Evolutionary conservation across 2,113 vertebrate genomes (phyloP), one percentile per base, ranked within the genome.

Genomic region (Varanus salvator): DNA sequence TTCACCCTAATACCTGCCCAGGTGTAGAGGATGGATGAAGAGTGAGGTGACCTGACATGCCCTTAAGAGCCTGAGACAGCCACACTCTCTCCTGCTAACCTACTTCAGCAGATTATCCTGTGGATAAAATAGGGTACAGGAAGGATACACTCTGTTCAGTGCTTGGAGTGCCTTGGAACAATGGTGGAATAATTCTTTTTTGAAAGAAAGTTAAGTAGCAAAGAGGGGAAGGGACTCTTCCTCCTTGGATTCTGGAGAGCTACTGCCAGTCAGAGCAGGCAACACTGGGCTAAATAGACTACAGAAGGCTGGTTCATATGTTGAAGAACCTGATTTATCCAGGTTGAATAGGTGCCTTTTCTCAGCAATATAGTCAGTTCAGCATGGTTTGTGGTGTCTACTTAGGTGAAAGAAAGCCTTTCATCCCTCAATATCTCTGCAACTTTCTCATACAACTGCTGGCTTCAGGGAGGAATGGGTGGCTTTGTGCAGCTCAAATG

Each of bases 391-490:
- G 60, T 52, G 66, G 25, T 8, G 3, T 84, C 57, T 60, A 60
- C 57, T 29, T 84, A 50, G 29, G 29, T 48, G 34, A 68, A 50
- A 71, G 27, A 44, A 44, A 76, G 3, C 48, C 8, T 29, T 31
- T 15, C n/a, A 7, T 60, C 38, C 15, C 54, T 64, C 3, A 6
- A 75, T 57, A 34, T 64, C 34, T n/a, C 60, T 52, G 64, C 44
- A 17, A 8, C 71, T 69, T 48, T 80, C 27, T 87, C 68, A 38
- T 80, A 81, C 64, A 1, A 75, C 0, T 1, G 15, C 34, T 44
- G 89, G 38, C 21, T 29, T 66, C 88, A 71, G 44, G 93, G 71
- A 72, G 44, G 80, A 11, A 88, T 52, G 8, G 54, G 17, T 88
- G 34, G 69, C 83, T 93, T 89, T 0, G 0, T 1, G 12, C 38